Percentiles rank a stretch among this genome's conserved stretches.
Evolutionary conservation across 30 jellyfish, hydroid and myxozoan genomes (phyloP).

Genomic region (Aurelia aurita complex sp. Pacific): DNA sequence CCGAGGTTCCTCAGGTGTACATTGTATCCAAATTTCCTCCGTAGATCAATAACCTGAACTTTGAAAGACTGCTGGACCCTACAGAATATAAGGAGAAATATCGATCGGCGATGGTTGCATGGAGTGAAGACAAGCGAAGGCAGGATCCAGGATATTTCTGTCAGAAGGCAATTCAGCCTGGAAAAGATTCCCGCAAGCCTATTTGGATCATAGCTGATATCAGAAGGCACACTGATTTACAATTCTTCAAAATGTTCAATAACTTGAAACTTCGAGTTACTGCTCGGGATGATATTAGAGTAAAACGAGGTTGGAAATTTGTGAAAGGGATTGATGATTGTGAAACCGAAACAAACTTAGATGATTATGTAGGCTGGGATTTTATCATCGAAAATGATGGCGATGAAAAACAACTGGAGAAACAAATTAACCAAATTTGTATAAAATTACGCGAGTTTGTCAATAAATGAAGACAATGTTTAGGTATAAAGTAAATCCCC

Average conservation of each 20-base stretch:
- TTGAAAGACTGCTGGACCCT: conserved; percentile 71
- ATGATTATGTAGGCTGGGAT: conserved; percentile 73
- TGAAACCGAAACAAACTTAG: conserved; percentile 83
- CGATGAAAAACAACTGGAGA: conserved; percentile 17
- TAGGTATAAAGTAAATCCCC: no score
- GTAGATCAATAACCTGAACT: conserved; percentile 41
- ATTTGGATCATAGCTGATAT: conserved; percentile 84
- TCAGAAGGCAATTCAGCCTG: conserved; percentile 39
- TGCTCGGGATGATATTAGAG: conserved; percentile 47
- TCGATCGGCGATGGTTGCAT: conserved; percentile 76
- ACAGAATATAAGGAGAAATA: conserved; percentile 75
- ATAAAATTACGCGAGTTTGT: not conserved
- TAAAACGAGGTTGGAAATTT: conserved; percentile 80
- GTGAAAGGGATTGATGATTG: conserved; percentile 81
- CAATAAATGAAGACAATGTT: no score
- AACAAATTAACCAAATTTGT: conserved; percentile 40
- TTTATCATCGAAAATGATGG: conserved; percentile 54
- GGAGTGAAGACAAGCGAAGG: conserved; percentile 84
- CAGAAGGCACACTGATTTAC: conserved; percentile 71
- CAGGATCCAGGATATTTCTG: conserved; percentile 70
- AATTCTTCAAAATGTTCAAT: conserved; percentile 44
- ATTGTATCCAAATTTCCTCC: not conserved
- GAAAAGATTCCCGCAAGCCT: conserved; percentile 6
- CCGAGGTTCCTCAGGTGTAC: no score
- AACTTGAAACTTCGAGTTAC: conserved; percentile 34